Evolutionary conservation across 2,113 vertebrate genomes (phyloP).

Genomic region (Andinoacara biseriatus): DNA sequence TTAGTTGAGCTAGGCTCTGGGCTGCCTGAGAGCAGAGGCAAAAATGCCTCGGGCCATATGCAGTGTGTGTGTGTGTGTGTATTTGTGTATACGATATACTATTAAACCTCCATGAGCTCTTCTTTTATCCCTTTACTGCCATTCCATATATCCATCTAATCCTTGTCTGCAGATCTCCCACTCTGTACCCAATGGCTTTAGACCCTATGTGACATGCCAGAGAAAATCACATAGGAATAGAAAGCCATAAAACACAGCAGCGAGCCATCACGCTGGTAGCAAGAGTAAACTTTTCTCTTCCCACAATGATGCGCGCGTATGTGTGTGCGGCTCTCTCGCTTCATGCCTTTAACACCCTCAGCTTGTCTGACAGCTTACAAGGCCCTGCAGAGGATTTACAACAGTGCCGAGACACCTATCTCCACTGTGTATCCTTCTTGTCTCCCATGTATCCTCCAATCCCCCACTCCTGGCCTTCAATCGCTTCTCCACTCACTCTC

Average conservation of each 20-base stretch:
- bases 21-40: slow-evolving; percentile 65
- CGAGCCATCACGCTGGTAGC: slow-evolving; percentile 69
- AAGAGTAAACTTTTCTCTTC: slow-evolving; percentile 36
- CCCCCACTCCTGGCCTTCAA: neutral
- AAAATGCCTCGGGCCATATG: slow-evolving; percentile 56
- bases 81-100: slow-evolving; percentile 13
- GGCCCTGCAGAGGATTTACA: slow-evolving; percentile 70
- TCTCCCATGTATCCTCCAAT: slow-evolving; percentile 39
- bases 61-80: slow-evolving; percentile 23
- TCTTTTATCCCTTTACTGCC: slow-evolving; percentile 35
- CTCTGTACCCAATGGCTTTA: slow-evolving; percentile 99
- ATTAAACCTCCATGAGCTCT: slow-evolving; percentile 42
- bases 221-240: slow-evolving; percentile 99
- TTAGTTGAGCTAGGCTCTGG: slow-evolving; percentile 67
- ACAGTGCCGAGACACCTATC: slow-evolving; percentile 55
- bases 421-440: slow-evolving; percentile 49
- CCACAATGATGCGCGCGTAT: neutral
- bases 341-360: slow-evolving; percentile 66
- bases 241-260: slow-evolving; percentile 99
- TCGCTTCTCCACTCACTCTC: neutral
- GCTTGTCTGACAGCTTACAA: slow-evolving; percentile 71
- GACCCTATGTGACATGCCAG: slow-evolving; percentile 96
- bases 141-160: slow-evolving; percentile 48
- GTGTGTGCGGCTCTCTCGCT: slow-evolving; percentile 29
- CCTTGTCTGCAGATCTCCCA: slow-evolving; percentile 78